Percentiles rank a stretch among this genome's conserved stretches.
These are phyloP conservation scores for Microctonus aethiopoides DNA, from an alignment of 2,888 invertebrate genomes.

Conservation along the genomic window DNA sequence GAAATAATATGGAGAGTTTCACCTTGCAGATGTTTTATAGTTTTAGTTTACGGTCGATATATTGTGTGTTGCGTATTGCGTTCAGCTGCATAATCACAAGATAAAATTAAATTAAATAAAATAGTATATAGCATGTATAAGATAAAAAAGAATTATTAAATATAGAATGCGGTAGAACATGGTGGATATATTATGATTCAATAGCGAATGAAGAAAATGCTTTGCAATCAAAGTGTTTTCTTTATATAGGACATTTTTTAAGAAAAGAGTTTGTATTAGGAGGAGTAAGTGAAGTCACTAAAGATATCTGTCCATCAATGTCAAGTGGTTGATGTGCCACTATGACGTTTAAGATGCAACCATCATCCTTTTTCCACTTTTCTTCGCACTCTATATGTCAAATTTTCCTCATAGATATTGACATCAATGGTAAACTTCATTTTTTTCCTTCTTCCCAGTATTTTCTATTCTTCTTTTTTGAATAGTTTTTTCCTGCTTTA, in stretches of 20 bases:
- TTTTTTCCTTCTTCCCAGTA: too few species aligned
- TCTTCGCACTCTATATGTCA: constrained; percentile 17
- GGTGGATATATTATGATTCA: too few species aligned
- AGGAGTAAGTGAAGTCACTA: constrained; percentile 40
- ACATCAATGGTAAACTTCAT: too few species aligned
- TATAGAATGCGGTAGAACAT: too few species aligned
- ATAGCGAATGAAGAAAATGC: too few species aligned
- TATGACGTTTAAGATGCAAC: constrained; percentile 13
- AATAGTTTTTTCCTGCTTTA: not conserved
- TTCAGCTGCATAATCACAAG: not conserved
- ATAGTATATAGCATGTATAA: not conserved
- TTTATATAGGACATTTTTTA: not conserved
- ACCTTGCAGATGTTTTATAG: not conserved
- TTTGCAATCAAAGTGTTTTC: too few species aligned
- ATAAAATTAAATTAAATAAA: not conserved
- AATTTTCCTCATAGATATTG: not conserved
- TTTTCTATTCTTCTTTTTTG: not conserved
- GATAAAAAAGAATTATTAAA: not conserved
- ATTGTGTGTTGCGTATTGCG: not conserved
- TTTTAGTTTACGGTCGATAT: not conserved
- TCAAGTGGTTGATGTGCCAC: constrained; percentile 33
- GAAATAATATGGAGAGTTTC: not conserved
- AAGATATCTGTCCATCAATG: constrained; percentile 48
- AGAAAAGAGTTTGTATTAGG: constrained; percentile 9
- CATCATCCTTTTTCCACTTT: constrained; percentile 37